A percentile compares a stretch with the other conserved stretches of the same genome.
phyloP scores from a whole-genome alignment of 2,888 invertebrate genomes.

The Himalopsyche tibetana region DNA sequence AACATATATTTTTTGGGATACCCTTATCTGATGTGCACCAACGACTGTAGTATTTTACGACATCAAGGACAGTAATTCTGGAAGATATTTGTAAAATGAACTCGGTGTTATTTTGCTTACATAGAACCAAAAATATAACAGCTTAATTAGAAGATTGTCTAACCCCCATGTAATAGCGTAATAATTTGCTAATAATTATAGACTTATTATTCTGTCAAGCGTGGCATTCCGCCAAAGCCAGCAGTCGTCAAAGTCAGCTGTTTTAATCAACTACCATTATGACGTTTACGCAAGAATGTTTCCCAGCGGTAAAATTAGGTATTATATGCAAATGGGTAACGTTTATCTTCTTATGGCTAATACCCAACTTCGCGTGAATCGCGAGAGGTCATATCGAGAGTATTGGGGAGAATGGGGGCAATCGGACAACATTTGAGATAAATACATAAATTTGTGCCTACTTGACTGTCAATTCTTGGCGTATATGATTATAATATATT shows the following conservation, averaged over 20 bases:
- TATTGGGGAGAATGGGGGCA: not conserved
- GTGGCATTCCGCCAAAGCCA: not conserved
- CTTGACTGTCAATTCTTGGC: too few species aligned
- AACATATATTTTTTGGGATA: too few species aligned
- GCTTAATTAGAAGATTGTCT: too few species aligned
- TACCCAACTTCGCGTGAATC: not conserved
- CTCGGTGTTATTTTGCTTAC: too few species aligned
- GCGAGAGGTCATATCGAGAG: slow-evolving; percentile 5
- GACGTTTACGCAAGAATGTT: not conserved
- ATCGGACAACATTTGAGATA: not conserved
- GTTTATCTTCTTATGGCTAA: not conserved
- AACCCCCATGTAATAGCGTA: too few species aligned
- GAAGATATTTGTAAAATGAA: too few species aligned
- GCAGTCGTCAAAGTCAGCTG: not conserved
- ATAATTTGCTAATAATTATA: not conserved
- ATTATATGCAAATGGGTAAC: slow-evolving; percentile 16
- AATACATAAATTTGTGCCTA: too few species aligned
- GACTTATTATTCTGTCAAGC: not conserved
- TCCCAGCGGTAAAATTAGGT: not conserved
- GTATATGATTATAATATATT: too few species aligned
- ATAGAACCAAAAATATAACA: too few species aligned
- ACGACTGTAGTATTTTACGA: too few species aligned
- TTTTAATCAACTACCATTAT: not conserved
- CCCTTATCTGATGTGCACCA: too few species aligned
- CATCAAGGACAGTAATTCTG: too few species aligned